Conservation (phyloP, 1,140 invertebrate species). For the Scaptodrosophila lebanonensis region DNA sequence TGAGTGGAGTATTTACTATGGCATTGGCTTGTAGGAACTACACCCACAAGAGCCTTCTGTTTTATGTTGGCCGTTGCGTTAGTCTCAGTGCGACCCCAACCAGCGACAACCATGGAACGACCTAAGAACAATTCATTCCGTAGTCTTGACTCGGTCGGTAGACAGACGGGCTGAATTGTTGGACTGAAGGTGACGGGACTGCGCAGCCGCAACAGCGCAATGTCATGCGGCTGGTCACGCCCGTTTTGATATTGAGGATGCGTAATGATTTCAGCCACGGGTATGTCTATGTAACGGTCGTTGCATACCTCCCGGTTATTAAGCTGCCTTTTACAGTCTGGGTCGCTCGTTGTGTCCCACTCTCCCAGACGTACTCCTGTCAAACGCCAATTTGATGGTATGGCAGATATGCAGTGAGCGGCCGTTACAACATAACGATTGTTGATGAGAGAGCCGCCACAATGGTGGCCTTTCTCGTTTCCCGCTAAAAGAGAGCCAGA, state of each 20-base stretch:
- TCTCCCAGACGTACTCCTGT: slow-evolving; percentile 81
- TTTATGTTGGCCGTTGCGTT: slow-evolving; percentile 59
- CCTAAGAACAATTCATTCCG: slow-evolving; percentile 76
- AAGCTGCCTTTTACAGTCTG: slow-evolving; percentile 79
- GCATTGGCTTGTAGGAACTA: slow-evolving; percentile 32
- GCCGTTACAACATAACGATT: slow-evolving; percentile 82
- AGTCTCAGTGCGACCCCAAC: slow-evolving; percentile 88
- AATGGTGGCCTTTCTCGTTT: slow-evolving; percentile 77
- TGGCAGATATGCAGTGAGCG: slow-evolving; percentile 85
- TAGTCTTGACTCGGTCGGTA: slow-evolving; percentile 79
- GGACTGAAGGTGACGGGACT: slow-evolving; percentile 79
- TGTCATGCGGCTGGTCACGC: slow-evolving; percentile 81
- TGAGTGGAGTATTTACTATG: slow-evolving; percentile 38
- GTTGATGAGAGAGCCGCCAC: slow-evolving; percentile 85
- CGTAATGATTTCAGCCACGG: slow-evolving; percentile 79
- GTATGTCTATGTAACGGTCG: slow-evolving; percentile 78
- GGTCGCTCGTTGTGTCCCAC: slow-evolving; percentile 79
- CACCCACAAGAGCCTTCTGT: slow-evolving; percentile 48
- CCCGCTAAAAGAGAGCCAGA: slow-evolving; percentile 23
- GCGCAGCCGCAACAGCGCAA: slow-evolving; percentile 82
- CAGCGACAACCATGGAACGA: slow-evolving; percentile 82
- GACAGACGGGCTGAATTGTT: slow-evolving; percentile 84
- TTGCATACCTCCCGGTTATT: slow-evolving; percentile 72
- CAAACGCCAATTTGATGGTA: slow-evolving; percentile 60
- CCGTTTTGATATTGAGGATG: slow-evolving; percentile 81